A percentile compares a stretch with the other conserved stretches of the same genome.
These are phyloP conservation scores for Catharus bicknelli DNA, from an alignment of 2,113 vertebrate genomes.

Conservation along the genomic window DNA sequence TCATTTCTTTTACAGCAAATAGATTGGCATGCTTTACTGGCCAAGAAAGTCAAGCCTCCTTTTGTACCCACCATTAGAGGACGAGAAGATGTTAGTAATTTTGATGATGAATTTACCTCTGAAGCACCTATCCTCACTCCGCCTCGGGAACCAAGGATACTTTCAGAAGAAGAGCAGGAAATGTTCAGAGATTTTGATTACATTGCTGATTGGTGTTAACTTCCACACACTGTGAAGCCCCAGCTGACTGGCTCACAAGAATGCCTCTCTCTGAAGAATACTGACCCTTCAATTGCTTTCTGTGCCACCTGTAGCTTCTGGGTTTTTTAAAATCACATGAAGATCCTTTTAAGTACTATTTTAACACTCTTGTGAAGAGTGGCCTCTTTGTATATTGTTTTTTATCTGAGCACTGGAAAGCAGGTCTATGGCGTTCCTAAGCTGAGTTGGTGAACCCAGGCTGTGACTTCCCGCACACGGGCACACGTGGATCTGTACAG, in stretches of 20 bases:
- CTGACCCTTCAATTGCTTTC: slow-evolving; percentile 69
- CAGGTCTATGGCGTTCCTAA: slow-evolving; percentile 66
- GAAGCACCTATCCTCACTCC: slow-evolving; percentile 96
- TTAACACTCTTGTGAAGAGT: slow-evolving; percentile 70
- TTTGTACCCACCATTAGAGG: slow-evolving; percentile 94
- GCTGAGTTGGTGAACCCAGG: slow-evolving; percentile 52
- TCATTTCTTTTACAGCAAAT: slow-evolving; percentile 77
- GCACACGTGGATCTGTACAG: slow-evolving; percentile 50
- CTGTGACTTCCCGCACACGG: slow-evolving; percentile 22
- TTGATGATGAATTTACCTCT: slow-evolving; percentile 98
- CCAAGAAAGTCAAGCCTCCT: slow-evolving; percentile 95
- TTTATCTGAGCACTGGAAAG: slow-evolving; percentile 90
- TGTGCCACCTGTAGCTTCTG: slow-evolving; percentile 83
- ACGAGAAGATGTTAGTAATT: slow-evolving; percentile 95
- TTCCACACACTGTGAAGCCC: slow-evolving; percentile 84
- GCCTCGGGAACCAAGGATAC: slow-evolving; percentile 91
- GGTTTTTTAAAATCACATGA: slow-evolving; percentile 70
- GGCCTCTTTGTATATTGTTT: slow-evolving; percentile 70
- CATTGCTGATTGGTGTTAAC: slow-evolving; percentile 96
- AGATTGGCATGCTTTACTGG: slow-evolving; percentile 91
- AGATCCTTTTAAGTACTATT: slow-evolving; percentile 75
- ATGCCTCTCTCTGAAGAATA: slow-evolving; percentile 66
- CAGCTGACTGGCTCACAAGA: slow-evolving; percentile 74
- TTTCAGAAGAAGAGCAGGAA: slow-evolving; percentile 90
- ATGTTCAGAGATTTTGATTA: slow-evolving; percentile 98